Evolutionary conservation across 2,888 invertebrate species (phyloP), one percentile per base, ranked within the genome.

Genomic region (Bugula neritina): DNA sequence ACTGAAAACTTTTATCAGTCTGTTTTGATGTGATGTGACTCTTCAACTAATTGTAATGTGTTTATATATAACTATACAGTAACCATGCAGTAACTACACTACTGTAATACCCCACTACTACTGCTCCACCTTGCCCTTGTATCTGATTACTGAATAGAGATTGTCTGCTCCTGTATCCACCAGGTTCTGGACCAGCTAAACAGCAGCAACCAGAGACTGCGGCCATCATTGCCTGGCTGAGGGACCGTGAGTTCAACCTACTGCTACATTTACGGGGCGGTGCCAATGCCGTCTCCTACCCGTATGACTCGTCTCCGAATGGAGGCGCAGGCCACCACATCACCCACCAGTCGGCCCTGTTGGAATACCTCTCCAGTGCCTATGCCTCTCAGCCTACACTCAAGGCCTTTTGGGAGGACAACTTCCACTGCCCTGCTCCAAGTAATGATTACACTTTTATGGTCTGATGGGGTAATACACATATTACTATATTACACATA

Each of bases 181-280:
- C n/a, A 63, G 63, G 63, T 5, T 27, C 63, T 13, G 63, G 27
- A 31, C 63, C 63, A 63, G 31, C 27, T 17, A 58, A 35, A 0
- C 43, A 76, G 0, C 82, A 80, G 72, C 76, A 78, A 55, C 78
- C 77, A 23, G 81, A 81, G 72, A 82, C 83, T 0, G 1, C 71
- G 58, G 79, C 78, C 1, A 80, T 82, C 27, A 82, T 83, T 75
- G 43, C 73, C 1, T 83, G 83, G 83, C 72, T 93, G 10, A 43
- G 52, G 27, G 27, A 54, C 2, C 17, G 17, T 25, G 29, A 70
- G 52, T 54, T 54, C 31, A 43, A n/a, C n/a, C 23, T 70, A 3
- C 52, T 70, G 70, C 29, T 70, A 31, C 52, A 54, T 54, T 29
- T 70, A 3, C 10, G 70, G 23, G 70, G 52, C 2, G 70, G 70